These are phyloP conservation scores for Argopecten irradians DNA, from an alignment of 1,140 invertebrate species.

Conservation along the genomic window DNA sequence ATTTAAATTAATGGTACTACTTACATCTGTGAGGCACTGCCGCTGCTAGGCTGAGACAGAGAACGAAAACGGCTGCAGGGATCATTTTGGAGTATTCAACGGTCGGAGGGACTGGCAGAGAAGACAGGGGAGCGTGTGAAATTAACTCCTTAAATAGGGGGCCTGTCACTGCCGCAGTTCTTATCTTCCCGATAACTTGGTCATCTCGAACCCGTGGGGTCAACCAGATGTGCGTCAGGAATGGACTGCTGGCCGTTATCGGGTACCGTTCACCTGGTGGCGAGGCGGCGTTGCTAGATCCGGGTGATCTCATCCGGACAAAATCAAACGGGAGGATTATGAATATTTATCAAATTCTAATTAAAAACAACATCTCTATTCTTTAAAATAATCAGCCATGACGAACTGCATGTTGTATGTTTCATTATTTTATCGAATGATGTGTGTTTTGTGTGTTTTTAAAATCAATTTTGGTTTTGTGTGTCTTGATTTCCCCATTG, in stretches of 20 bases:
- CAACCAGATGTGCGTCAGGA: not conserved
- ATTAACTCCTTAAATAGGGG: not conserved
- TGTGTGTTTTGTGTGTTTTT: not conserved
- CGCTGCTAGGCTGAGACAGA: not conserved
- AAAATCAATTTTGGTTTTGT: not conserved
- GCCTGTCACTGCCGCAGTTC: not conserved
- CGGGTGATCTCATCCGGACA: not conserved
- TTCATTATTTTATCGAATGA: no score
- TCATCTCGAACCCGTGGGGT: not conserved
- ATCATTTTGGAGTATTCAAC: slow-evolving; percentile 16
- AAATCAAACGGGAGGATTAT: not conserved
- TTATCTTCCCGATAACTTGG: not conserved
- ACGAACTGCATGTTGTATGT: no score
- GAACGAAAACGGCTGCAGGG: not conserved
- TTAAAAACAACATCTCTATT: not conserved
- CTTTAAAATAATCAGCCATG: not conserved
- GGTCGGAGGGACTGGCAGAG: slow-evolving; percentile 7
- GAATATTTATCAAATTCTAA: not conserved
- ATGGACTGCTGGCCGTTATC: not conserved
- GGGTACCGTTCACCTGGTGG: not conserved
- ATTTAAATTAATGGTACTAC: not conserved
- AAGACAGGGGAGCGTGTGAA: not conserved
- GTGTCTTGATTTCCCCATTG: not conserved
- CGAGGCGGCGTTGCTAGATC: slow-evolving; percentile 12
- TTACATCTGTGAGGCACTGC: not conserved